Conservation (phyloP, 2,888 invertebrate genomes). For the Pristionchus arcanus region DNA sequence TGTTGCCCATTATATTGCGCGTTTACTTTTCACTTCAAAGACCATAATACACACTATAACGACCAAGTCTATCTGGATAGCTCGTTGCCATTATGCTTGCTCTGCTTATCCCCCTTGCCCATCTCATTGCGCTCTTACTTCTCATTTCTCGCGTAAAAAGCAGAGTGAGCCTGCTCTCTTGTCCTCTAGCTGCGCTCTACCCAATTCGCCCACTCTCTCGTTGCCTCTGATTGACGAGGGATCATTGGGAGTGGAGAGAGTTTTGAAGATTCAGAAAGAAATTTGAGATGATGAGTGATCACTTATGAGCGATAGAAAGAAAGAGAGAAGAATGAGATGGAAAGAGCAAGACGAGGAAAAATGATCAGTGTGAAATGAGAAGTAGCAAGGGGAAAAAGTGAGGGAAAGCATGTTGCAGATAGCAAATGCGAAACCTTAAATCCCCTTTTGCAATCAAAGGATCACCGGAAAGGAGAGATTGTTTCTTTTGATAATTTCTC, state of each 20-base stretch:
- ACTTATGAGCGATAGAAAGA: constrained; percentile 19
- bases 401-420: no score
- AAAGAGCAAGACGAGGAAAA: neutral
- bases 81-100: neutral
- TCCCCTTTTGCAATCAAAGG: no score
- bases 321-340: constrained; percentile 11
- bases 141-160: constrained; percentile 4
- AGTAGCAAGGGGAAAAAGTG: neutral
- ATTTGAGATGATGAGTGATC: constrained; percentile 45
- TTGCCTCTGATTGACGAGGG: neutral
- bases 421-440: no score
- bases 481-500: no score
- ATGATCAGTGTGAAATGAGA: neutral
- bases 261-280: neutral
- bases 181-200: neutral
- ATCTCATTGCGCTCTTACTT: neutral
- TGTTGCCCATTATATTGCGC: no score
- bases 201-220: neutral
- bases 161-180: neutral
- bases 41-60: neutral
- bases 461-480: no score
- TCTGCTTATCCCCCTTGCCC: neutral
- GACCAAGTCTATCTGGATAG: no score
- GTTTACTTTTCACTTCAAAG: neutral
- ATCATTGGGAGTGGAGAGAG: neutral